A percentile compares a stretch with the other conserved stretches of the same genome.
These are phyloP conservation scores for Agonopterix heracliana DNA, from an alignment of 2,888 invertebrate genomes.

Conservation along the genomic window DNA sequence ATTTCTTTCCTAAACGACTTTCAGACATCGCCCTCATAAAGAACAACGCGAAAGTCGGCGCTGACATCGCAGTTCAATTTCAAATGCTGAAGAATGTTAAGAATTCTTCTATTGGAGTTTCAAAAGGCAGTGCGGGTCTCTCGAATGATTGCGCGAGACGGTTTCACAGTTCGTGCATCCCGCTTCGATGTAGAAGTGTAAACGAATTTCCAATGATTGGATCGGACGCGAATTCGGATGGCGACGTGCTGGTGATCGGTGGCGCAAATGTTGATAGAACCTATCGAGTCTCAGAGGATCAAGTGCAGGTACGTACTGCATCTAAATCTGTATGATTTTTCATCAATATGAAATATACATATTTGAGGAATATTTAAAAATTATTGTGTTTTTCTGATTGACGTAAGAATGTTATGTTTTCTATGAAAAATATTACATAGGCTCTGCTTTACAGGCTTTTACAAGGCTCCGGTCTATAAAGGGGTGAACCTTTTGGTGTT, in stretches of 20 bases:
- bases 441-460: too few species aligned
- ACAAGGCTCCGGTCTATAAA: too few species aligned
- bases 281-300: slow-evolving; percentile 77
- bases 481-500: too few species aligned
- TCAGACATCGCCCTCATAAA: slow-evolving; percentile 93
- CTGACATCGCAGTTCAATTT: slow-evolving; percentile 84
- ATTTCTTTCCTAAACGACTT: slow-evolving; percentile 54
- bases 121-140: slow-evolving; percentile 24
- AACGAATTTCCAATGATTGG: slow-evolving; percentile 26
- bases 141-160: slow-evolving; percentile 31
- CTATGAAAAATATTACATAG: neutral
- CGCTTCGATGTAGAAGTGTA: slow-evolving; percentile 10
- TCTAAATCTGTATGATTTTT: neutral
- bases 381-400: too few species aligned
- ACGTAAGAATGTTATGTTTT: neutral
- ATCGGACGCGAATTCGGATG: slow-evolving; percentile 18
- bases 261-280: slow-evolving; percentile 86
- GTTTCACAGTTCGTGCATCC: slow-evolving; percentile 43
- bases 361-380: neutral
- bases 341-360: neutral
- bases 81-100: slow-evolving; percentile 53
- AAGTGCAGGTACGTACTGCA: slow-evolving; percentile 78
- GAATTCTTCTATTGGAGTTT: slow-evolving; percentile 39
- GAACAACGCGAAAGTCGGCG: slow-evolving; percentile 92
- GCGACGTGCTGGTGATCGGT: slow-evolving; percentile 82